Percentiles rank a stretch among this genome's conserved stretches.
Conservation (phyloP, 2,797 vertebrate genomes). For the Aphelocoma californica region DNA sequence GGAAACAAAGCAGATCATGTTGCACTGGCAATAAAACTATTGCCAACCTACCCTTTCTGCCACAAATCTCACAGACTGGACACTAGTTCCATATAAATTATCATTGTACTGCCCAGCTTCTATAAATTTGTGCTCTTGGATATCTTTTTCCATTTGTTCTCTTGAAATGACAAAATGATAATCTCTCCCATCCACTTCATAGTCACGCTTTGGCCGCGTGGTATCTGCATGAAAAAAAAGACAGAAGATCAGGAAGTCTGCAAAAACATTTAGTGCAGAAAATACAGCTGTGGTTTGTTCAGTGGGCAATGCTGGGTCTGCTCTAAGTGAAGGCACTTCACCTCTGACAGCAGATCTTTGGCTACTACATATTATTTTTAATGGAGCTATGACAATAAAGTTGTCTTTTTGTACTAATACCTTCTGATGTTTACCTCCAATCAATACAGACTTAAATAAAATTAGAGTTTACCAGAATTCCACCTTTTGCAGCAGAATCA, state of each 20-base stretch:
- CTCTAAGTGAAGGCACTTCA: background rate
- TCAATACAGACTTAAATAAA: background rate
- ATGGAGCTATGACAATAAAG: background rate
- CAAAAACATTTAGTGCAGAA: background rate
- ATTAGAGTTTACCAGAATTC: background rate
- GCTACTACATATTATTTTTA: background rate
- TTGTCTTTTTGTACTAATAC: background rate
- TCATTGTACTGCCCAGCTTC: conserved; percentile 98
- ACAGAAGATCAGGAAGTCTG: background rate
- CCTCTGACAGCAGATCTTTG: background rate
- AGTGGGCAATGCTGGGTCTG: background rate
- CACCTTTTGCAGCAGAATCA: background rate
- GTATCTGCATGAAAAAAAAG: conserved; percentile 80
- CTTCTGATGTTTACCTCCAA: background rate
- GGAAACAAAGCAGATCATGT: background rate
- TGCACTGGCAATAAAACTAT: background rate
- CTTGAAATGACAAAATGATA: conserved; percentile 96
- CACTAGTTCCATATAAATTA: conserved; percentile 96
- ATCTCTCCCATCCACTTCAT: conserved; percentile 95
- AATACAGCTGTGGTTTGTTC: background rate
- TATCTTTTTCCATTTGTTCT: conserved; percentile 98
- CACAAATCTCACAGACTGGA: conserved; percentile 96
- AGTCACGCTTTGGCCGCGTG: conserved; percentile 91
- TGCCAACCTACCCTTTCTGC: conserved; percentile 89
- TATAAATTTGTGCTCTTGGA: conserved; percentile 99